Evolutionary conservation across 2,888 invertebrate genomes (phyloP), one percentile per base, ranked within the genome.

Genomic region (Dryomyza anilis): DNA sequence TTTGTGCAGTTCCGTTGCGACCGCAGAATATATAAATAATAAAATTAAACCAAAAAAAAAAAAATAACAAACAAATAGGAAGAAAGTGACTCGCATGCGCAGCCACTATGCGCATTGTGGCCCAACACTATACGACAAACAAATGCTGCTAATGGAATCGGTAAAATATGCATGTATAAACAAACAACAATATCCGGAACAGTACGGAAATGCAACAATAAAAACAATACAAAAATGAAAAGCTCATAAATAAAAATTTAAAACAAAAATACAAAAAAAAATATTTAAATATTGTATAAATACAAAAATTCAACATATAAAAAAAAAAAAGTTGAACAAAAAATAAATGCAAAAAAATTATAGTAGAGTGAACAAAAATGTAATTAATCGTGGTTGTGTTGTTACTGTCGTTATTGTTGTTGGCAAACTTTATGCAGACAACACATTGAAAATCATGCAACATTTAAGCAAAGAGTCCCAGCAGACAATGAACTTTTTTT

Each of bases 361-460:
- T 71, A 69, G 69, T 69, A 72, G 66, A 71, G 64, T 72, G 69
- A 60, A 67, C 70, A 72, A 70, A 72, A 73, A 69, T 71, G 71
- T 66, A 73, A 73, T 73, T 72, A 73, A 73, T 74, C 70, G 69
- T 70, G 68, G 53, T 29, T 61, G 59, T 36, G 66, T n/a, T 65
- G 62, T 55, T 65, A 60, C 58, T 61, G 39, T 63, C 52, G 29
- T 50, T 39, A 10, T 36, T n/a, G n/a, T n/a, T n/a, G n/a, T n/a
- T n/a, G n/a, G n/a, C n/a, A n/a, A n/a, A n/a, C n/a, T n/a, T n/a
- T n/a, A n/a, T n/a, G n/a, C n/a, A n/a, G n/a, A n/a, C n/a, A n/a
- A n/a, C n/a, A n/a, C n/a, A n/a, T n/a, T n/a, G n/a, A n/a, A n/a
- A n/a, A n/a, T n/a, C n/a, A n/a, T n/a, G n/a, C n/a, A n/a, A n/a